phyloP scores from a whole-genome alignment of 2,113 vertebrate genomes.

The Bothrops jararaca region DNA sequence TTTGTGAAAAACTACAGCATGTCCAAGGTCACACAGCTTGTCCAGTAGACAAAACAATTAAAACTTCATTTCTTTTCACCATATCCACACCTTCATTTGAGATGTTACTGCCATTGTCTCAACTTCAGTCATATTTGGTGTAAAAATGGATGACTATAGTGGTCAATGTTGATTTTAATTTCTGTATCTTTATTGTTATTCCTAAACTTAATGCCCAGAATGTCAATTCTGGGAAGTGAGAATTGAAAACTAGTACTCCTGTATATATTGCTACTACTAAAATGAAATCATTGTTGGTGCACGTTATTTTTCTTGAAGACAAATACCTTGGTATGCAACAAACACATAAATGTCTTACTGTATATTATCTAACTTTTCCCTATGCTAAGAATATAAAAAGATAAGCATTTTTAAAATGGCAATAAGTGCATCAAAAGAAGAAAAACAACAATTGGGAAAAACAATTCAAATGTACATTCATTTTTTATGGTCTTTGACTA shows the following conservation, averaged over 20 bases:
- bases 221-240: background rate
- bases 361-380: background rate
- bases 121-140: background rate
- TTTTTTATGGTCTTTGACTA: background rate
- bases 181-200: background rate
- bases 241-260: background rate
- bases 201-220: background rate
- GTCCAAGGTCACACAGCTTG: constrained; percentile 11
- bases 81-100: background rate
- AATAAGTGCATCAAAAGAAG: background rate
- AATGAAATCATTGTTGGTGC: background rate
- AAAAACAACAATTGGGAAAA: background rate
- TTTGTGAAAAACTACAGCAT: background rate
- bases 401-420: background rate
- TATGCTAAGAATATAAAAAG: background rate
- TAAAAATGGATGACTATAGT: background rate
- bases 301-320: background rate
- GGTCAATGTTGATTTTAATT: background rate
- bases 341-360: background rate
- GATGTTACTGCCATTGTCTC: background rate
- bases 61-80: background rate
- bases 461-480: background rate
- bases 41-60: background rate
- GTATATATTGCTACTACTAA: background rate
- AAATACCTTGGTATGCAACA: background rate